Base-by-base conservation (phyloP, 2,888 invertebrate genomes). In the Thereva unica region DNA sequence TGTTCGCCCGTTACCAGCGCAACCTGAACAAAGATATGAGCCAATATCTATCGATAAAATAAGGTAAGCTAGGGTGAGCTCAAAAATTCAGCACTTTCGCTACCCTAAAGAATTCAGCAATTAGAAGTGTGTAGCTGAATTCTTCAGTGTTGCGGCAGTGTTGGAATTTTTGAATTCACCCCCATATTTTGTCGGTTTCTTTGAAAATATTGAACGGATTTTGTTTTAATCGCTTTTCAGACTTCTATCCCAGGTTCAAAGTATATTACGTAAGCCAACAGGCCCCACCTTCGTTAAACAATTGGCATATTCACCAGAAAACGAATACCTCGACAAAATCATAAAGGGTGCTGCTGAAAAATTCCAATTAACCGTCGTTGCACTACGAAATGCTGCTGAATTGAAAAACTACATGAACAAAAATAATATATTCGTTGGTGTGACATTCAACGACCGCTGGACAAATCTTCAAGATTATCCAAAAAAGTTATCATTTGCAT, bases 1-100 rank as follows among this genome's bases (percentile, higher is more conserved):
- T 23, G 23, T 23, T 23, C 23, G 23, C 2, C 23, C 23, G 2
- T 81, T 87, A 70, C 86, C 89, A n/a, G n/a, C n/a, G 1, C 83
- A 85, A 69, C 87, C 88, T 0, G 79, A 80, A 1, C 73, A 75
- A 47, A 10, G 10, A 6, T 1, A 4, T 2, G 12, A 4, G 4
- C 47, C 47, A 4, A n/a, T 12, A 47, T 47, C 8, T 12, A 12
- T 4, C 9, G 5, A 23, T 12, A 1, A 4, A 10, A 12, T 47
- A 12, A 23, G 12, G 23, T 47, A 10, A 10, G 3, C n/a, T n/a
- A n/a, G n/a, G n/a, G n/a, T n/a, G n/a, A n/a, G n/a, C n/a, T n/a
- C n/a, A n/a, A n/a, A n/a, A n/a, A n/a, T n/a, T n/a, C n/a, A n/a
- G n/a, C n/a, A n/a, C n/a, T n/a, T n/a, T n/a, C n/a, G n/a, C n/a